These are phyloP conservation scores for Lycodopsis pacificus DNA, from an alignment of 2,797 vertebrate species.

Conservation along the genomic window DNA sequence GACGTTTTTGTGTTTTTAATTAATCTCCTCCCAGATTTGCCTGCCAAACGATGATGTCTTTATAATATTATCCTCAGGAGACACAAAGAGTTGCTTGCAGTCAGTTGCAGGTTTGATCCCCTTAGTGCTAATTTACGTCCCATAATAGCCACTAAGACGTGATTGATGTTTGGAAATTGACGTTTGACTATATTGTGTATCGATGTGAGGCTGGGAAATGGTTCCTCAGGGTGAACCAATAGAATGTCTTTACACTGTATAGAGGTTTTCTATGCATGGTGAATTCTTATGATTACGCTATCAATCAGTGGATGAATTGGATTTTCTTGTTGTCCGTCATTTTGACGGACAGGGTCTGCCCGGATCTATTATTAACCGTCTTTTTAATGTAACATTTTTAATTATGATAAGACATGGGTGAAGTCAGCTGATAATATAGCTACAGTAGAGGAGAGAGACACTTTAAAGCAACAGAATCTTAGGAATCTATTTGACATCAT, in stretches of 20 bases:
- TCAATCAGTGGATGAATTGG: neutral
- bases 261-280: neutral
- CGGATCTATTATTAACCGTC: neutral
- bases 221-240: neutral
- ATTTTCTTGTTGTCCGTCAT: neutral
- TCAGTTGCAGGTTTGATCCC: constrained; percentile 11
- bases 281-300: neutral
- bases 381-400: neutral
- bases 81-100: constrained; percentile 22
- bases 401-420: neutral
- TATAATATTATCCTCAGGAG: constrained; percentile 33
- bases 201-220: neutral
- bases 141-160: constrained; percentile 4
- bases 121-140: neutral
- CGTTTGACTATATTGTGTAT: neutral
- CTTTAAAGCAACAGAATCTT: too few species aligned
- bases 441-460: neutral
- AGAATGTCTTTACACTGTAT: neutral
- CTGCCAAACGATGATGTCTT: constrained; percentile 57
- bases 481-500: neutral
- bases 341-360: neutral
- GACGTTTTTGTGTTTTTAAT: constrained; percentile 57
- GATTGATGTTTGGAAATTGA: constrained; percentile 31
- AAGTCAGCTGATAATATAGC: neutral
- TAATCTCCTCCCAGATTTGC: constrained; percentile 54